These are phyloP conservation scores for Leptarthrus brevirostris DNA, from an alignment of 2,888 invertebrate genomes.

Conservation along the genomic window DNA sequence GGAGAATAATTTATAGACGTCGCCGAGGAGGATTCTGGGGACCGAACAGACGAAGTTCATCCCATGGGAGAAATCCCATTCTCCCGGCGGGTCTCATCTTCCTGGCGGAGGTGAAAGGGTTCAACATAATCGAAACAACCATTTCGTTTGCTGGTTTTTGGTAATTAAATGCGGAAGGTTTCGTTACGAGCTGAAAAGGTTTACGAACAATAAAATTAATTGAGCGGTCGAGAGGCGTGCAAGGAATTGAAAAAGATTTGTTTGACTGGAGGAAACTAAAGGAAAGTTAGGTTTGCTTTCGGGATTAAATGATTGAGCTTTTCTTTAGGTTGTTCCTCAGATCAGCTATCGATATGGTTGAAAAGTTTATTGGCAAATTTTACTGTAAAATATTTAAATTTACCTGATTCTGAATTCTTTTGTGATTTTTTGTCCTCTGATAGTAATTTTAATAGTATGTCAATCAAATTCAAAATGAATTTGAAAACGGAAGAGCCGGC, in stretches of 20 bases:
- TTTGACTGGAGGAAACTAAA: too few relatives aligned
- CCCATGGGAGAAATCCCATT: background rate
- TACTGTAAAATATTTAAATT: too few relatives aligned
- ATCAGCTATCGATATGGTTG: too few relatives aligned
- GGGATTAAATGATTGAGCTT: too few relatives aligned
- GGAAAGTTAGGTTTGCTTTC: too few relatives aligned
- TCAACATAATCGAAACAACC: slow-evolving; percentile 7
- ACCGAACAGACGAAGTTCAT: background rate
- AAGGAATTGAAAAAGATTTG: slow-evolving; percentile 18
- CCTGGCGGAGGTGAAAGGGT: background rate
- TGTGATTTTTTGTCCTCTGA: too few relatives aligned
- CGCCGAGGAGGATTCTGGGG: background rate
- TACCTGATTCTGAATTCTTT: too few relatives aligned
- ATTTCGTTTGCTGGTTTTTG: slow-evolving; percentile 35
- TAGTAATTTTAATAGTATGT: too few relatives aligned
- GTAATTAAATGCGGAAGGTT: slow-evolving; percentile 35
- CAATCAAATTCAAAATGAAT: too few relatives aligned
- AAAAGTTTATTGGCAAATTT: too few relatives aligned
- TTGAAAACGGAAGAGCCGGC: too few relatives aligned
- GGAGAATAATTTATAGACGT: slow-evolving; percentile 35
- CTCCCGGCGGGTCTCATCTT: background rate
- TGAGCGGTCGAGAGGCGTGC: slow-evolving; percentile 27
- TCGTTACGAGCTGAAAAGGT: slow-evolving; percentile 2
- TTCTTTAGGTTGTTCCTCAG: too few relatives aligned
- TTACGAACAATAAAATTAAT: slow-evolving; percentile 17